phyloP scores from a whole-genome alignment of 2,797 vertebrate species.

The Amphiprion clarkii region DNA sequence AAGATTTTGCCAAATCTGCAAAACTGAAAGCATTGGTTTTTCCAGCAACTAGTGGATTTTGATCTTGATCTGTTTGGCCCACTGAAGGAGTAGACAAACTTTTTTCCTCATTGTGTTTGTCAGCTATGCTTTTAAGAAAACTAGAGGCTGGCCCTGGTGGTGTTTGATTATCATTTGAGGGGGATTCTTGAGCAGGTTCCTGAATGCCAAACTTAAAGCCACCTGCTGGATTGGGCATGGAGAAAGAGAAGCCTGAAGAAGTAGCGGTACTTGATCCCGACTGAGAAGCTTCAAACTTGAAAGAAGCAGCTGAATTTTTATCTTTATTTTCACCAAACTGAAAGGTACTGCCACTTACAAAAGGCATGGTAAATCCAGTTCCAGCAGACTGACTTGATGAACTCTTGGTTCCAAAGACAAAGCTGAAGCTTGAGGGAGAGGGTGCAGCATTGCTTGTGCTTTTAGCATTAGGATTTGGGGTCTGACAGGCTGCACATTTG shows the following conservation, averaged over 20 bases:
- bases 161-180: constrained; percentile 40
- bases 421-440: constrained; percentile 78
- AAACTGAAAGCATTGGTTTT: constrained; percentile 88
- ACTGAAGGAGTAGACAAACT: constrained; percentile 37
- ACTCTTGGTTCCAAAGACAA: constrained; percentile 71
- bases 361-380: constrained; percentile 87
- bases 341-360: constrained; percentile 83
- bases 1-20: constrained; percentile 91
- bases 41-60: constrained; percentile 86
- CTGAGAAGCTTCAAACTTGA: constrained; percentile 87
- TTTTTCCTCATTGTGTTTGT: constrained; percentile 87
- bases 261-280: constrained; percentile 74
- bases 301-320: constrained; percentile 77
- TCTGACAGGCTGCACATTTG: constrained; percentile 88
- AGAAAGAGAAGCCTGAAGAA: constrained; percentile 89
- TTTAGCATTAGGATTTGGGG: constrained; percentile 85
- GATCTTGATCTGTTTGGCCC: constrained; percentile 43
- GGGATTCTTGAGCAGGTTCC: constrained; percentile 80
- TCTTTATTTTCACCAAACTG: constrained; percentile 90
- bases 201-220: constrained; percentile 94
- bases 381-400: constrained; percentile 79
- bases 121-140: constrained; percentile 84
- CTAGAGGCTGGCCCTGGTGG: constrained; percentile 76
- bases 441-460: constrained; percentile 56
- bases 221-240: constrained; percentile 78